These are phyloP conservation scores for Drosophila nannoptera DNA, from an alignment of 1,140 invertebrate genomes.

Conservation along the genomic window DNA sequence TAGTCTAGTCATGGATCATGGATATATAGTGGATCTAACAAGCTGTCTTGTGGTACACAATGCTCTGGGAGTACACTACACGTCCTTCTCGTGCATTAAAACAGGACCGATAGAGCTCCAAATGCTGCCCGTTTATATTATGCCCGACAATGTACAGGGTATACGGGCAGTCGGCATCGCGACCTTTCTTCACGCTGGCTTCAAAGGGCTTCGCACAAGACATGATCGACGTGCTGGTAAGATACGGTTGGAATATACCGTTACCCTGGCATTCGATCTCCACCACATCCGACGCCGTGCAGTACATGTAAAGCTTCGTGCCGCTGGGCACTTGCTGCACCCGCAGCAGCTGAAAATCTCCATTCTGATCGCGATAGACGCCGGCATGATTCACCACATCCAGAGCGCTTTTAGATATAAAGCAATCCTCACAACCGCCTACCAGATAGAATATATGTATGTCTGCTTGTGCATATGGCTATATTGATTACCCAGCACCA, in stretches of 20 bases:
- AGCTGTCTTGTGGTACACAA: slow-evolving; percentile 51
- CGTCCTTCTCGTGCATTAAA: slow-evolving; percentile 30
- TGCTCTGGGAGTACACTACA: slow-evolving; percentile 50
- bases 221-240: slow-evolving; percentile 38
- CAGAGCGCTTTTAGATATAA: slow-evolving; percentile 20
- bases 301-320: slow-evolving; percentile 41
- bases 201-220: slow-evolving; percentile 40
- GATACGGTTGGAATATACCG: slow-evolving; percentile 18
- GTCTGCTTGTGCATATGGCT: not conserved
- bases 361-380: slow-evolving; percentile 43
- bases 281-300: slow-evolving; percentile 24
- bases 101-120: slow-evolving; percentile 59
- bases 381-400: slow-evolving; percentile 53
- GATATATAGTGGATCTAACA: not conserved
- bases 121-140: slow-evolving; percentile 7
- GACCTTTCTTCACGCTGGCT: not conserved
- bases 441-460: not conserved
- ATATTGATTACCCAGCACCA: slow-evolving; percentile 14
- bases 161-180: slow-evolving; percentile 20
- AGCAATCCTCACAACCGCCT: slow-evolving; percentile 32
- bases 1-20: not conserved
- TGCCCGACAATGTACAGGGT: slow-evolving; percentile 52
- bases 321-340: slow-evolving; percentile 44
- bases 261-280: slow-evolving; percentile 42
- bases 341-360: slow-evolving; percentile 44